Base-by-base conservation (phyloP, 2,113 vertebrate species). In the Prolemur simus region DNA sequence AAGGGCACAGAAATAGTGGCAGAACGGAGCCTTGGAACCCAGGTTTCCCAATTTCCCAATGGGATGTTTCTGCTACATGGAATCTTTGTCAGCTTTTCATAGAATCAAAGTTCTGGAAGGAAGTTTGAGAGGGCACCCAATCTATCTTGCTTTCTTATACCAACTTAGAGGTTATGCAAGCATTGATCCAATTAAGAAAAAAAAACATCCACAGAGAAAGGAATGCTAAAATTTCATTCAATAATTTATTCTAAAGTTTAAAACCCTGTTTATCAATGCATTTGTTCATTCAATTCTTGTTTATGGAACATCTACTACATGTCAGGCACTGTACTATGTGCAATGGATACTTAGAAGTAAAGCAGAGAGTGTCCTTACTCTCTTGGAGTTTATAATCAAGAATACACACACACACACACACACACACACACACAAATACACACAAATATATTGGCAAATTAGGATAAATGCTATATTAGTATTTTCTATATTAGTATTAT, bases 151-250 rank as follows among this genome's bases (percentile, higher is more conserved):
- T 92, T 77, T 84, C 34, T 90, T 92, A 76, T 7, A 68, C 21
- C 90, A 63, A 91, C 71, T 91, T 80, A 58, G 49, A 92, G 94
- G 39, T 63, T 97, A 73, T 1, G 1, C 87, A n/a, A 94, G 25
- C 56, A 93, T 71, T 69, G 81, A 87, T 84, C 32, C 49, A 92
- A 81, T 71, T 95, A 77, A 76, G 84, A 4, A n/a, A 27, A 92
- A 86, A 87, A 64, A 42, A 32, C 17, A 54, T 47, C 52, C 9
- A 45, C 8, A 93, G 52, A 39, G 66, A 93, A 81, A 68, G 52
- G n/a, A 64, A 54, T 91, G 63, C 27, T 87, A 83, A 89, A 83
- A 82, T 94, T 78, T 94, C 68, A 66, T 95, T 88, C 56, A 89
- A 3, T 84, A 80, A 68, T 86, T 94, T 58, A 91, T 91, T 87